phyloP scores from a whole-genome alignment of 2,797 vertebrate genomes.

The Halcyon badia region DNA sequence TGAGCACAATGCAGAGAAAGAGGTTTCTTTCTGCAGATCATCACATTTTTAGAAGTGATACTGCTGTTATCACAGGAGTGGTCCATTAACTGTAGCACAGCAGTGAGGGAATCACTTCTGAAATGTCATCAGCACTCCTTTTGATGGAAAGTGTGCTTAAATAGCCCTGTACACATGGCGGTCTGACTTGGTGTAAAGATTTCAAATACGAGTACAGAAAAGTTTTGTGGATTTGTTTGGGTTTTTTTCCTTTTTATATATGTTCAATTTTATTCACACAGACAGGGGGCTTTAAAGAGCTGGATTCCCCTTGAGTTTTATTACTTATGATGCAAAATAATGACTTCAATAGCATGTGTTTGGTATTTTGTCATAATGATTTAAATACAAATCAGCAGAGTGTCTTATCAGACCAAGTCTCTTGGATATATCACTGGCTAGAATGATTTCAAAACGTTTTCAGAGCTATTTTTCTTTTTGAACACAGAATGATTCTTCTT shows the following conservation, averaged over 20 bases:
- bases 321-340: background rate
- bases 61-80: slow-evolving; percentile 14
- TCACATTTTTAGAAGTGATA: slow-evolving; percentile 9
- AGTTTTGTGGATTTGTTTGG: background rate
- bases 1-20: background rate
- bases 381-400: background rate
- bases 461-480: background rate
- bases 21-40: background rate
- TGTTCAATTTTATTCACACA: background rate
- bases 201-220: background rate
- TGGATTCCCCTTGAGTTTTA: background rate
- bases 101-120: slow-evolving; percentile 13
- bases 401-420: background rate
- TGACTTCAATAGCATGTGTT: background rate
- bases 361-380: background rate
- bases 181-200: background rate
- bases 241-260: background rate
- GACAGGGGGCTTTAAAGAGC: background rate
- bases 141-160: background rate
- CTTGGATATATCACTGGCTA: background rate
- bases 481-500: background rate
- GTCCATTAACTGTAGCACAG: background rate
- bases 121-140: slow-evolving; percentile 11
- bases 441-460: slow-evolving; percentile 9
- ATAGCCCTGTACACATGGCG: background rate